A percentile compares a stretch with the other conserved stretches of the same genome.
Conservation (phyloP, 1,140 invertebrate species). For the Magallana angulata region DNA sequence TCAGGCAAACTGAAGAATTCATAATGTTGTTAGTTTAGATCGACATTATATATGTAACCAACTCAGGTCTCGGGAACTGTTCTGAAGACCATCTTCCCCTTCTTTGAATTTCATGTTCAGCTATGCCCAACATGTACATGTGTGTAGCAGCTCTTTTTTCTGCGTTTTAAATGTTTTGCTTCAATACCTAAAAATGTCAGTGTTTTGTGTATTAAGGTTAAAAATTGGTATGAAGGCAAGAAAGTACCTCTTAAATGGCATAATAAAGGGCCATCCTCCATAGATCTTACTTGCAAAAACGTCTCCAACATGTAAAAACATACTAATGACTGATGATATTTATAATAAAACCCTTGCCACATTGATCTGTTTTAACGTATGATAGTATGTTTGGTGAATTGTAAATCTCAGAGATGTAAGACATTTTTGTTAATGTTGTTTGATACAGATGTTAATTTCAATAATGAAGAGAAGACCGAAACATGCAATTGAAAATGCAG, state of each 20-base stretch:
- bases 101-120: too few relatives aligned
- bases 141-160: too few relatives aligned
- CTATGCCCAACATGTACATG: too few relatives aligned
- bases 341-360: neutral
- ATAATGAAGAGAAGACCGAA: neutral
- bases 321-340: neutral
- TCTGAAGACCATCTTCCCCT: too few relatives aligned
- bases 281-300: neutral
- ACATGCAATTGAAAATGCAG: constrained; percentile 1
- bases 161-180: too few relatives aligned
- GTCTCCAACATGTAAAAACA: neutral
- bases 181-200: neutral
- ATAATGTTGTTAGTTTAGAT: too few relatives aligned
- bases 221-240: neutral
- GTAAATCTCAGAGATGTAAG: neutral
- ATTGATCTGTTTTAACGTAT: neutral
- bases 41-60: too few relatives aligned
- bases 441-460: neutral
- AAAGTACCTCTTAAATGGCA: neutral
- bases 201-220: neutral
- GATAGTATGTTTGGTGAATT: neutral
- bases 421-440: neutral
- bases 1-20: too few relatives aligned
- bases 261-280: neutral
- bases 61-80: too few relatives aligned